A percentile compares a stretch with the other conserved stretches of the same genome.
Evolutionary conservation across 2,797 vertebrate species (phyloP).

Genomic region (Mormyrus proboscirostris): DNA sequence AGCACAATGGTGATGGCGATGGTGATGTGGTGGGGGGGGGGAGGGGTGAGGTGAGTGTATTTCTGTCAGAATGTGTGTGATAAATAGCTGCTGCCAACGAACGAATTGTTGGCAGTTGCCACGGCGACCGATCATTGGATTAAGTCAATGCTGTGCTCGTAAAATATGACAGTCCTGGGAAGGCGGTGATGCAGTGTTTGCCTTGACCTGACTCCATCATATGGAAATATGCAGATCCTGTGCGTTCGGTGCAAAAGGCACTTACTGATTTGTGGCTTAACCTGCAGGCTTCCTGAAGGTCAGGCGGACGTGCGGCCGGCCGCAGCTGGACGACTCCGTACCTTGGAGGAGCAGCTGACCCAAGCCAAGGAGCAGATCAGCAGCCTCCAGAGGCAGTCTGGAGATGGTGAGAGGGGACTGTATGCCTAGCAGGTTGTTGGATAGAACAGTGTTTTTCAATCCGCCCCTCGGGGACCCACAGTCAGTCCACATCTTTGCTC

Average conservation of each 20-base stretch:
- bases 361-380: slow-evolving; percentile 85
- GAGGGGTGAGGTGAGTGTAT: background rate
- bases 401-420: slow-evolving; percentile 61
- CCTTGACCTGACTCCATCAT: slow-evolving; percentile 29
- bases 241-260: background rate
- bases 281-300: slow-evolving; percentile 72
- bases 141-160: slow-evolving; percentile 28
- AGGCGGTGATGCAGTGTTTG: slow-evolving; percentile 31
- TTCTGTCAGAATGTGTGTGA: slow-evolving; percentile 19
- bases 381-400: slow-evolving; percentile 69
- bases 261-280: background rate
- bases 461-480: background rate
- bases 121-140: slow-evolving; percentile 36
- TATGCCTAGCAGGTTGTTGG: background rate
- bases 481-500: background rate
- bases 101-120: slow-evolving; percentile 32
- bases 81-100: slow-evolving; percentile 36
- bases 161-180: slow-evolving; percentile 28
- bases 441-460: background rate
- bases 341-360: slow-evolving; percentile 76
- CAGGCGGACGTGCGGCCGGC: slow-evolving; percentile 65
- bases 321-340: slow-evolving; percentile 65
- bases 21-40: background rate
- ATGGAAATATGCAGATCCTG: background rate
- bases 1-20: background rate